These are phyloP conservation scores for Nyctibius grandis DNA, from an alignment of 2,797 vertebrate genomes.

Conservation along the genomic window DNA sequence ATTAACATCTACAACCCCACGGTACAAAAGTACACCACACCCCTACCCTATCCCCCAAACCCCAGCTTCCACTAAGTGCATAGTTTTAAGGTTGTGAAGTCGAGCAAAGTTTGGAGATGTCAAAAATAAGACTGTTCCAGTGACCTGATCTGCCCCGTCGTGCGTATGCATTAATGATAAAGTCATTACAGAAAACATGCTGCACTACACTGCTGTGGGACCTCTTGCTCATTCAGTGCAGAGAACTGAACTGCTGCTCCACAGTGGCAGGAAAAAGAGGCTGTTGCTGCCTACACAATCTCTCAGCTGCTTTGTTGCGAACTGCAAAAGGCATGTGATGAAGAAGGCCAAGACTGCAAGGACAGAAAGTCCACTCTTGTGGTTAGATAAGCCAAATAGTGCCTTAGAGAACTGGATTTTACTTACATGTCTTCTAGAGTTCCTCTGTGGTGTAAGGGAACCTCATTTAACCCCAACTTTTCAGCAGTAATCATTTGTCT, in stretches of 20 bases:
- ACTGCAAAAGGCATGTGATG: not conserved
- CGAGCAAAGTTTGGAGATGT: not conserved
- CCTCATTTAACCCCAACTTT: not conserved
- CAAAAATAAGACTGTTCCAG: not conserved
- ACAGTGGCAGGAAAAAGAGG: not conserved
- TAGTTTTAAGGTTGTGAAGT: not conserved
- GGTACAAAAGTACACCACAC: rapidly evolving
- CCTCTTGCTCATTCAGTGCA: not conserved
- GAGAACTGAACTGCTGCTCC: not conserved
- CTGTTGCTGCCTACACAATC: not conserved
- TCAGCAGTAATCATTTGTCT: not conserved
- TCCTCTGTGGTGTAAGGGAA: not conserved
- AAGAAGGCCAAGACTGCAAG: not conserved
- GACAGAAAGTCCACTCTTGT: not conserved
- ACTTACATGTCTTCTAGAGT: not conserved
- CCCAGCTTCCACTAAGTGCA: not conserved
- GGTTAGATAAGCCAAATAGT: not conserved
- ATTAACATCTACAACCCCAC: not conserved
- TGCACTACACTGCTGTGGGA: rapidly evolving
- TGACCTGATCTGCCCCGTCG: not conserved
- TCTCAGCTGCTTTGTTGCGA: not conserved
- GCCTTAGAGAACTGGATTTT: not conserved
- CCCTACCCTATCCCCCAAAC: not conserved
- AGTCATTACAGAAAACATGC: not conserved
- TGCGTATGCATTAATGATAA: not conserved